Evolutionary conservation across 2,888 invertebrate genomes (phyloP).

Genomic region (Plebejus melissa): DNA sequence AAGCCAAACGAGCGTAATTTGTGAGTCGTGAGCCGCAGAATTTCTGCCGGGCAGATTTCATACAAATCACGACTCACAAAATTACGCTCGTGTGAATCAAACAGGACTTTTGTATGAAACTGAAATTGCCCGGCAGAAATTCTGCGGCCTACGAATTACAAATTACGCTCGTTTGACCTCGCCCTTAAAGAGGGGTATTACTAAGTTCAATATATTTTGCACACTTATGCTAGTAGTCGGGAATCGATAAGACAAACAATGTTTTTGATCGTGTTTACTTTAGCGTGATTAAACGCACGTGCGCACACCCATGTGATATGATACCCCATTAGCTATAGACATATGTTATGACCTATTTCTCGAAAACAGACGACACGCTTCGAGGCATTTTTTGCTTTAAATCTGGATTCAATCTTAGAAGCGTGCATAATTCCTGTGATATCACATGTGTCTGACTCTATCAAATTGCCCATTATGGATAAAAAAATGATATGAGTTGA

Average conservation of each 20-base stretch:
- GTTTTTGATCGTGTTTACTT: conserved; percentile 49
- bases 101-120: too few species aligned
- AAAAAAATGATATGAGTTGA: background rate
- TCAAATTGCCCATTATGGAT: background rate
- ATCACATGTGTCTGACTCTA: background rate
- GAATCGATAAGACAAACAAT: conserved; percentile 31
- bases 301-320: conserved; percentile 45
- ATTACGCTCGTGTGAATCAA: too few species aligned
- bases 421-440: conserved; percentile 1
- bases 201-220: background rate
- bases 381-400: conserved; percentile 9
- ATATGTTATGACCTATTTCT: conserved; percentile 25
- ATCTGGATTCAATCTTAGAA: conserved; percentile 7
- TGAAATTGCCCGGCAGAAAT: too few species aligned
- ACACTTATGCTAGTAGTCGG: background rate
- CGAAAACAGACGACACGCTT: conserved; percentile 16
- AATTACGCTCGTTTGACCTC: too few species aligned
- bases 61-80: too few species aligned
- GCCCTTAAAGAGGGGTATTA: background rate
- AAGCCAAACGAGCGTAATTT: too few species aligned
- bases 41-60: too few species aligned
- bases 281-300: conserved; percentile 67
- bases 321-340: conserved; percentile 29
- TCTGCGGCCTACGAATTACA: too few species aligned
- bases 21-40: too few species aligned